Conservation (phyloP, 2,113 vertebrate genomes). For the Myotis brandtii region DNA sequence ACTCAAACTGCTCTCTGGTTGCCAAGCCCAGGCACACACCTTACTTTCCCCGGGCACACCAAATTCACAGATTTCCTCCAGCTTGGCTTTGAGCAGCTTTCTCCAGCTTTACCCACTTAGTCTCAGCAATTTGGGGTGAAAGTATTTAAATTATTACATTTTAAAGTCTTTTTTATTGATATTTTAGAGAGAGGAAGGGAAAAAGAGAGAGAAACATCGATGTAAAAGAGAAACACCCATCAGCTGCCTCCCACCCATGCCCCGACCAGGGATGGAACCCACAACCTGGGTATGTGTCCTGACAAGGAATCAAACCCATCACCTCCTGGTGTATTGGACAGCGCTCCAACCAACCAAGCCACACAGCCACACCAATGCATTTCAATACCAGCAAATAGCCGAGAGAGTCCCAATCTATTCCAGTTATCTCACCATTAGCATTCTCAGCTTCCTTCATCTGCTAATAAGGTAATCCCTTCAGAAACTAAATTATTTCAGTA, state of each 20-base stretch:
- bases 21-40: not conserved
- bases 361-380: not conserved
- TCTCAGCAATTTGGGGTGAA: not conserved
- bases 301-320: not conserved
- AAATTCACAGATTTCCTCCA: not conserved
- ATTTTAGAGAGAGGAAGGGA: not conserved
- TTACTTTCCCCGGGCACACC: not conserved
- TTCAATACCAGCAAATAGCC: conserved; percentile 9
- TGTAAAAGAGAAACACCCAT: not conserved
- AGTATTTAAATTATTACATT: conserved; percentile 37
- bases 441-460: not conserved
- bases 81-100: not conserved
- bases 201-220: not conserved
- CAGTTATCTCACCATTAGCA: not conserved
- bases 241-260: not conserved
- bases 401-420: conserved; percentile 19
- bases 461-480: conserved; percentile 25
- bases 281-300: not conserved
- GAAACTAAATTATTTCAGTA: conserved; percentile 23
- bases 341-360: not conserved
- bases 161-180: not conserved
- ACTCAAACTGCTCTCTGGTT: not conserved
- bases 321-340: not conserved
- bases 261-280: not conserved
- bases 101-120: not conserved